Conservation (phyloP, 2,797 vertebrate species). For the Peromyscus eremicus region DNA sequence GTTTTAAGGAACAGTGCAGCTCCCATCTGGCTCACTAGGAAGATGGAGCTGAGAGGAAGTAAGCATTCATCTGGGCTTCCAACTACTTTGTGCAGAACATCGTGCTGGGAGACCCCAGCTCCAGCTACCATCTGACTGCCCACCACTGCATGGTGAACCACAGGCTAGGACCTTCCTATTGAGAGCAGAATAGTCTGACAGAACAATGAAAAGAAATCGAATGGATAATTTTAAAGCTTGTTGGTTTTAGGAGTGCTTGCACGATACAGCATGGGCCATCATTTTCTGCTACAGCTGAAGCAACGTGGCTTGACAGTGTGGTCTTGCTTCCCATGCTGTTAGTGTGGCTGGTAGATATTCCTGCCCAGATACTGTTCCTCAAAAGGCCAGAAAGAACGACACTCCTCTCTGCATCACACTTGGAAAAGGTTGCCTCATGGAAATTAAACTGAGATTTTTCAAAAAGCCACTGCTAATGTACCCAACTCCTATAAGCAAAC, state of each 20-base stretch:
- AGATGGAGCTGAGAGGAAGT: background rate
- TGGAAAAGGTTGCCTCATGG: background rate
- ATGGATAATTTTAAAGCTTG: background rate
- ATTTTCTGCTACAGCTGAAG: background rate
- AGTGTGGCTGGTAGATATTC: background rate
- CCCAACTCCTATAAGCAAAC: background rate
- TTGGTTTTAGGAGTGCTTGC: background rate
- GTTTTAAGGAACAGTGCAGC: background rate
- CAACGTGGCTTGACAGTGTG: background rate
- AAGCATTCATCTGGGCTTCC: background rate
- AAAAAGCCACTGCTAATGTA: background rate
- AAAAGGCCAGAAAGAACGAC: background rate
- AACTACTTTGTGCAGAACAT: background rate
- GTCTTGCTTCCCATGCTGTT: background rate
- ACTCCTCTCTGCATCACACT: background rate
- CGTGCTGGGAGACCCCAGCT: background rate
- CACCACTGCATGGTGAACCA: background rate
- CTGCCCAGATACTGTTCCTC: background rate
- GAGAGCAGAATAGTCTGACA: background rate
- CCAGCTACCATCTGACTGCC: background rate
- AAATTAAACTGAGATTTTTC: background rate
- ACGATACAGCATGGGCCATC: background rate
- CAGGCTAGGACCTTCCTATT: background rate
- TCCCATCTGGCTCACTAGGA: background rate
- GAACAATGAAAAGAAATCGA: conserved; percentile 18